Conservation (phyloP, 2,888 invertebrate genomes). For the Tricholauxania praeusta region DNA sequence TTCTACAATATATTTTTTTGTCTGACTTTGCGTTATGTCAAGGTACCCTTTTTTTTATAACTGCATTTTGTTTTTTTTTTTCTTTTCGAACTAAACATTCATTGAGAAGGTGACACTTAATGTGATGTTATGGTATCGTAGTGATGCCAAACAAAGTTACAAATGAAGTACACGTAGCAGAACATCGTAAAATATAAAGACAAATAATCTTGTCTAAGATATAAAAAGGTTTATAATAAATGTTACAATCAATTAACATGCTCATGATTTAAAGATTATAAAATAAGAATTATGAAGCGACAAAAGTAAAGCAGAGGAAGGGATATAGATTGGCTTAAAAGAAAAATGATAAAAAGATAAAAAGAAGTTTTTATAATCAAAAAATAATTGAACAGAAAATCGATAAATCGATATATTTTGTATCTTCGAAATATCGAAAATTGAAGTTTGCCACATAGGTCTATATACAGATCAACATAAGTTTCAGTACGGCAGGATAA, state of each 20-base stretch:
- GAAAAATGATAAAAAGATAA: too few species aligned
- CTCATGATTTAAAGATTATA: slow-evolving; percentile 48
- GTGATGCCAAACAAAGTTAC: neutral
- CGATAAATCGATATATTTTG: too few species aligned
- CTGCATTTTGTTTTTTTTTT: neutral
- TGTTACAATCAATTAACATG: slow-evolving; percentile 63
- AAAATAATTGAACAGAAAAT: too few species aligned
- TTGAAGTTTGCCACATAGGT: too few species aligned
- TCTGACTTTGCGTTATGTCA: slow-evolving; percentile 9
- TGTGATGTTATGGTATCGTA: neutral
- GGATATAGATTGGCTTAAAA: too few species aligned
- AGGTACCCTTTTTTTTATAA: neutral
- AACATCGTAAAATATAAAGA: neutral
- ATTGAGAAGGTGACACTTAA: slow-evolving; percentile 28
- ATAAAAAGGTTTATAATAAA: slow-evolving; percentile 38
- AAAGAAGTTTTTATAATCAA: too few species aligned
- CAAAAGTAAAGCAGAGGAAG: neutral
- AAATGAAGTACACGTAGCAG: neutral
- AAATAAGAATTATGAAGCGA: slow-evolving; percentile 4
- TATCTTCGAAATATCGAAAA: too few species aligned
- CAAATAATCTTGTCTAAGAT: neutral
- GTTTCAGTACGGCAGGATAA: too few species aligned
- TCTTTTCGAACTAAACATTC: slow-evolving; percentile 6
- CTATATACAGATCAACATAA: too few species aligned
- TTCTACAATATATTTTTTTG: neutral